Base-by-base conservation (phyloP, 2,797 vertebrate genomes). In the Gymnodraco acuticeps region DNA sequence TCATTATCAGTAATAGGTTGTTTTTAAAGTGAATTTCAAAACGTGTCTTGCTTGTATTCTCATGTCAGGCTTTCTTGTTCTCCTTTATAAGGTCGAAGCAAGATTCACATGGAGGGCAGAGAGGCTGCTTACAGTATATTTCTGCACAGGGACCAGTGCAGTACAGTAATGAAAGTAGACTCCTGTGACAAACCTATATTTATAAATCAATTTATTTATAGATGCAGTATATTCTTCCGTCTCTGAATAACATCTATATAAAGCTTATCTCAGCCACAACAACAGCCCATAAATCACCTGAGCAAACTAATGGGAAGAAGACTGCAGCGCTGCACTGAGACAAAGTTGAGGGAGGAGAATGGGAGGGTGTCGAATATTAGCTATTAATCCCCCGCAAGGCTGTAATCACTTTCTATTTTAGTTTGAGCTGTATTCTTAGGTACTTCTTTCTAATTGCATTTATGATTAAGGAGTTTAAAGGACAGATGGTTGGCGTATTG, bases 361-460 rank as follows among this genome's bases (percentile, higher is more conserved):
- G 13, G 23, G 64, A 71, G 46, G 5, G 46, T 62, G 17, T 64
- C 55, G 43, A 67, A 55, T 66, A 75, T 80, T 59, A 78, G 20
- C 66, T 77, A 66, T 83, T 79, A 69, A 87, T 81, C 75, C 64
- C 62, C 31, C 23, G 23, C 31, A 60, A 70, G 42, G 17, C 71
- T 71, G 41, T 70, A 74, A 84, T 88, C 70, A 56, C 68, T 62
- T 86, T 84, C 81, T 84, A 82, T 83, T 87, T 85, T 78, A 73
- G 68, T 75, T 62, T 47, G 55, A 58, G 61, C 53, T 48, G 17
- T 82, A 75, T 76, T 83, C 69, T 55, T 73, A 27, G 23, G 23
- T 27, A 27, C 23, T 27, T 27, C 41, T 55, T 19, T 65, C 38
- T 89, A 86, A 87, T 88, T 80, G 70, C 56, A 73, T 73, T 82